Conservation (phyloP, 92 coral and sea anemone species). For the Porites rus region DNA sequence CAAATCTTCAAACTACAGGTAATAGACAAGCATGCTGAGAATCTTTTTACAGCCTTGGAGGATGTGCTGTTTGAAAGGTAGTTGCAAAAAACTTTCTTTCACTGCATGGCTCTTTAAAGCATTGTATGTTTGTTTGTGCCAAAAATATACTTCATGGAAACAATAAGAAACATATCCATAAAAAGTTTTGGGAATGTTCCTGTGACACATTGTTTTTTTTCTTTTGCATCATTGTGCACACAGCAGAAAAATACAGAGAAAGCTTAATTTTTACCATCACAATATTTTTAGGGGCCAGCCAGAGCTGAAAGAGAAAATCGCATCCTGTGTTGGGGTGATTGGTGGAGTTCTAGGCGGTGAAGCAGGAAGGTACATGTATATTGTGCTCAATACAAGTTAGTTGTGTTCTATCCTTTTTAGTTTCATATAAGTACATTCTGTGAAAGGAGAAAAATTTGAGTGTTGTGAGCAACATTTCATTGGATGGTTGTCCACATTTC, state of each 20-base stretch:
- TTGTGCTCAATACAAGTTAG: too few relatives aligned
- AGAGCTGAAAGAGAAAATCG: slow-evolving; percentile 90
- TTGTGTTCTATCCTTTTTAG: neutral
- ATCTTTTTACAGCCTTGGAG: slow-evolving; percentile 75
- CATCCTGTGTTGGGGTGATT: slow-evolving; percentile 83
- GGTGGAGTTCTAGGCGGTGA: slow-evolving; percentile 90
- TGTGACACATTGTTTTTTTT: neutral
- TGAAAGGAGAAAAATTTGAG: too few relatives aligned
- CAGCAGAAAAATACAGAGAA: too few relatives aligned
- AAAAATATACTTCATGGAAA: too few relatives aligned
- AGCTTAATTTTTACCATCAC: neutral
- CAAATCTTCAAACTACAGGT: slow-evolving; percentile 38
- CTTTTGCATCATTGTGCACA: neutral
- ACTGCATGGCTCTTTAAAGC: too few relatives aligned
- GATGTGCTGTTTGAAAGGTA: slow-evolving; percentile 89
- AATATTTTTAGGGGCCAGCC: slow-evolving; percentile 65
- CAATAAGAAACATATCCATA: too few relatives aligned
- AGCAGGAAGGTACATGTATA: slow-evolving; percentile 74
- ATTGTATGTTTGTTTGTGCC: too few relatives aligned
- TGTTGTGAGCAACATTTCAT: too few relatives aligned
- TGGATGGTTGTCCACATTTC: too few relatives aligned
- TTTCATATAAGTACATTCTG: neutral
- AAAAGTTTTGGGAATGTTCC: neutral
- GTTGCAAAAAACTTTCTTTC: neutral
- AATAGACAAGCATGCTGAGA: slow-evolving; percentile 78